Percentiles rank a stretch among this genome's conserved stretches.
These are phyloP conservation scores for Pristionchus exspectatus DNA, from an alignment of 2,888 invertebrate genomes.

Conservation along the genomic window DNA sequence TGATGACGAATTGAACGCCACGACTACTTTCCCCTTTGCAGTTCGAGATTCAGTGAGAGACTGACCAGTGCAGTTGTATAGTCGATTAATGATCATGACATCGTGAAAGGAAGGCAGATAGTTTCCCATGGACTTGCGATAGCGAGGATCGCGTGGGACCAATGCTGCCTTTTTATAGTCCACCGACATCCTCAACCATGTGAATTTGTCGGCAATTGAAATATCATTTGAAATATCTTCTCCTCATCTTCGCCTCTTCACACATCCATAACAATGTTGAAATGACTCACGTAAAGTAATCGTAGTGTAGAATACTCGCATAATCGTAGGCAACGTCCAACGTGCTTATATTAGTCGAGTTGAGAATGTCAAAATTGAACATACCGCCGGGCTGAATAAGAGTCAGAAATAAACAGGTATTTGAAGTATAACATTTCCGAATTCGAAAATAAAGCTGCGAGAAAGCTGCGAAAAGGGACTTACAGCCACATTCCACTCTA, in stretches of 20 bases:
- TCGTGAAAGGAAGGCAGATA: conserved; percentile 50
- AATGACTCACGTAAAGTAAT: conserved; percentile 50
- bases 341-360: conserved; percentile 9
- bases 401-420: too few species aligned
- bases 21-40: not conserved
- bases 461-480: not conserved
- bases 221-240: not conserved
- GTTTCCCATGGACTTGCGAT: conserved; percentile 53
- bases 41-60: not conserved
- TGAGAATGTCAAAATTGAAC: conserved; percentile 49
- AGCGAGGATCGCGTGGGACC: conserved; percentile 28
- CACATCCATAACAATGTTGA: not conserved
- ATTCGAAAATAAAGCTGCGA: not conserved
- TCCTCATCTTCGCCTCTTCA: not conserved
- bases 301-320: conserved; percentile 45
- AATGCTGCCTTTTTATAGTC: conserved; percentile 18
- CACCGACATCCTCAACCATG: conserved; percentile 31
- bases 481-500: conserved; percentile 47
- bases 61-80: conserved; percentile 49
- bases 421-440: not conserved
- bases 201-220: not conserved
- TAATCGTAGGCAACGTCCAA: conserved; percentile 43
- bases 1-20: not conserved
- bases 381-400: conserved; percentile 28
- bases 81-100: conserved; percentile 36